phyloP scores from a whole-genome alignment of 2,797 vertebrate genomes.

The Lacerta agilis region DNA sequence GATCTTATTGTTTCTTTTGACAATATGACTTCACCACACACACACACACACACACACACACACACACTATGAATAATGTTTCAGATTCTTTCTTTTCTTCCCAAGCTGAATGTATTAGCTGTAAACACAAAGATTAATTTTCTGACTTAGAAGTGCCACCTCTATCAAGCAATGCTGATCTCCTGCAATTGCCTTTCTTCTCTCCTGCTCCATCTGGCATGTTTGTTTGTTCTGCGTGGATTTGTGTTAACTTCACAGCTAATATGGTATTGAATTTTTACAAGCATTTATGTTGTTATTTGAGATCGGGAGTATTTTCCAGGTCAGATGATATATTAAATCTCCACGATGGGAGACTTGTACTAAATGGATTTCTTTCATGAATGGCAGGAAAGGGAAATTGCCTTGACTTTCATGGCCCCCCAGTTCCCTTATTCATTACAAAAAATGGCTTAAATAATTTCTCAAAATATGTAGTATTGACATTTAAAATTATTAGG shows the following conservation, averaged over 20 bases:
- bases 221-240: conserved; percentile 33
- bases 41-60: no score
- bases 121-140: conserved; percentile 39
- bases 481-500: neutral
- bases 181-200: conserved; percentile 37
- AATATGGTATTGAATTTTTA: conserved; percentile 57
- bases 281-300: conserved; percentile 45
- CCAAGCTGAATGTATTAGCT: neutral
- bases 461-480: fast-evolving
- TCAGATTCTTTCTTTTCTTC: conserved; percentile 43
- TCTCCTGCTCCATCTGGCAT: conserved; percentile 31
- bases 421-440: neutral
- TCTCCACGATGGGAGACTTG: conserved; percentile 27
- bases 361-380: conserved; percentile 5
- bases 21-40: neutral
- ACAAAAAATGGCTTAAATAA: conserved; percentile 1
- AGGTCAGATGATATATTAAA: conserved; percentile 36
- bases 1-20: neutral
- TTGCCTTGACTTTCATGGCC: neutral
- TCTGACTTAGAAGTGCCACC: conserved; percentile 27
- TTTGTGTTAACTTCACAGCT: conserved; percentile 46
- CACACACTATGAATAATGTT: neutral
- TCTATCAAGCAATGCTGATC: conserved; percentile 23
- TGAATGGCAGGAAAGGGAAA: conserved; percentile 20
- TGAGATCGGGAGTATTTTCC: conserved; percentile 54